Base-by-base conservation (phyloP, 2,113 vertebrate species). In the Alexandromys fortis region DNA sequence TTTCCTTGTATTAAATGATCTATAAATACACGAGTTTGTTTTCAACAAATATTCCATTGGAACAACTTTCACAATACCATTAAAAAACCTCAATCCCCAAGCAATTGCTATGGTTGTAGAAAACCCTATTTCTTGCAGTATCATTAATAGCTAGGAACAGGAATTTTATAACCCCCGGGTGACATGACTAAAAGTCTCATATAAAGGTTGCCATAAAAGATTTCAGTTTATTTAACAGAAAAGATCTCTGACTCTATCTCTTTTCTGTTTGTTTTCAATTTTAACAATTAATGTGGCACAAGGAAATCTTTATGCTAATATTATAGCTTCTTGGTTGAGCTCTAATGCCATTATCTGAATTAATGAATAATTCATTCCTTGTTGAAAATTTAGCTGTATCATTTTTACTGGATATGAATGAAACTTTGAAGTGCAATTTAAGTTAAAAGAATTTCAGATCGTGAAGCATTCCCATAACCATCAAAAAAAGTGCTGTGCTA, bases 321-420 rank as follows among this genome's bases (percentile, higher is more conserved):
- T 98, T 98, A 98, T 98, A 98, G 98, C 97, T 98, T 97, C 98
- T 98, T 98, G 97, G 97, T 98, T 0, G 97, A 97, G 97, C 42
- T 95, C 98, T 98, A 98, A 98, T 96, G 95, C 98, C 97, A 98
- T 98, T 98, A 98, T 98, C 98, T 98, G 96, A 92, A 97, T 98
- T 98, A 98, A 98, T 98, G 98, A 98, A 98, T 99, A 98, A 99
- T 99, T 98, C 98, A 99, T 98, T 98, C 96, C 96, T 94, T 95
- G 97, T 98, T 98, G 98, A 98, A 98, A 98, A 98, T 96, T 98
- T 98, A 98, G 98, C 97, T 98, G 98, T 98, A 98, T 98, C 98
- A 98, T 98, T 98, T 98, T 98, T 98, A 98, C 98, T 97, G 97
- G 97, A 97, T 97, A 97, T 98, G 98, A 98, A 98, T 98, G 98